Base-by-base conservation (phyloP, 2,888 invertebrate species). In the Unio pictorum region DNA sequence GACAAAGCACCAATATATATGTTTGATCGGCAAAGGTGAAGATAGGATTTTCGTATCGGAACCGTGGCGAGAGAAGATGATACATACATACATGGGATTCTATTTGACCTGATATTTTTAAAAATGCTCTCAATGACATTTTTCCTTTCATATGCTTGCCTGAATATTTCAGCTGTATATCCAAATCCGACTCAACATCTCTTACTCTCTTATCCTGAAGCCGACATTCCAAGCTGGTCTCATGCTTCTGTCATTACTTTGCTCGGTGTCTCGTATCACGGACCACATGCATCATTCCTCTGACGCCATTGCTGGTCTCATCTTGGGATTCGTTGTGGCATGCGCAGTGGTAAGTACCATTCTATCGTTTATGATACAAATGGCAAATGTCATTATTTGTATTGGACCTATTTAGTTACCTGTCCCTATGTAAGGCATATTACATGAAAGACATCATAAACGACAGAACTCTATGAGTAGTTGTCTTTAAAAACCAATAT, bases 271-370 rank as follows among this genome's bases (percentile, higher is more conserved):
- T 2, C 93, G 98, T 60, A 93, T 99, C 55, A 95, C 96, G 2
- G 96, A 99, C 91, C 96, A 98, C 92, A 98, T 98, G 89, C 98
- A 99, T 90, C 98, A 98, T 88, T 96, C 97, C 95, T 96, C 95
- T 85, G 98, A 99, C 91, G 98, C 98, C 11, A 91, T 98, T 34
- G 94, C 94, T 67, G 98, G 98, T 0, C 86, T 88, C 54, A 61
- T 91, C 64, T 87, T 92, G 69, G 92, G 92, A 57, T 79, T 86
- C 4, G 55, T 87, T n/a, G 86, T 89, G 20, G 91, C 91, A 7
- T 26, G 89, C 17, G 76, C 90, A 30, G 65, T 79, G 61, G 88
- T 87, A 73, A 79, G 85, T 75, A 56, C 4, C 18, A 18, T 59
- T 59, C 23, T 45, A 45, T 3, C 11, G 45, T 7, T 66, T 26